phyloP scores from a whole-genome alignment of 2,797 vertebrate genomes.

The Pangasius djambal region DNA sequence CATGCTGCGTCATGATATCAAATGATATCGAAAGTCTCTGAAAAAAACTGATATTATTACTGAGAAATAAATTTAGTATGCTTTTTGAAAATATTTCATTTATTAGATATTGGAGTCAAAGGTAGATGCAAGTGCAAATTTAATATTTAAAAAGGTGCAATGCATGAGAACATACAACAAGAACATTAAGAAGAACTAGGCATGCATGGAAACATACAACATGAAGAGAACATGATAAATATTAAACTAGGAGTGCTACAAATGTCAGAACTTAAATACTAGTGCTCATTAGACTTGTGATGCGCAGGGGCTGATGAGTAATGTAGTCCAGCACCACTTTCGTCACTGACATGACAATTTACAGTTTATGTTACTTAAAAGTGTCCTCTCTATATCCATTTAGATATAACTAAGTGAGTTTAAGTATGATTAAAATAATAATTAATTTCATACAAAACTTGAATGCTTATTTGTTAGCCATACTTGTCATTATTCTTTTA shows the following conservation, averaged over 20 bases:
- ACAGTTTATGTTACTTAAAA: neutral
- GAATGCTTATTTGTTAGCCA: neutral
- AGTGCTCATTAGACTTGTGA: neutral
- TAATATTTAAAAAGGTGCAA: neutral
- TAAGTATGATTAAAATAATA: neutral
- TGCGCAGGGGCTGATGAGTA: neutral
- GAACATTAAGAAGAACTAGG: neutral
- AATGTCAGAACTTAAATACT: neutral
- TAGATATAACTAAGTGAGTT: neutral
- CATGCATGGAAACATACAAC: neutral
- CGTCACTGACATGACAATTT: neutral
- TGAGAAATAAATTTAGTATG: neutral
- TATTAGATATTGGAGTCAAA: neutral
- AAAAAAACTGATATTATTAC: neutral
- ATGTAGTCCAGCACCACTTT: neutral
- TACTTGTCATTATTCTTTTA: neutral
- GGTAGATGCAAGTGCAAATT: neutral
- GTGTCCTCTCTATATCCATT: neutral
- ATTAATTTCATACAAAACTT: neutral
- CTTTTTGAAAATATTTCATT: neutral
- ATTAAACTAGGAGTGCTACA: neutral
- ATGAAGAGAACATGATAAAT: neutral
- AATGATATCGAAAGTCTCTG: neutral
- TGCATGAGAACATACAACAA: neutral
- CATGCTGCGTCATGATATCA: neutral